Evolutionary conservation across 2,888 invertebrate species (phyloP).

Genomic region (Chouioia cunea): DNA sequence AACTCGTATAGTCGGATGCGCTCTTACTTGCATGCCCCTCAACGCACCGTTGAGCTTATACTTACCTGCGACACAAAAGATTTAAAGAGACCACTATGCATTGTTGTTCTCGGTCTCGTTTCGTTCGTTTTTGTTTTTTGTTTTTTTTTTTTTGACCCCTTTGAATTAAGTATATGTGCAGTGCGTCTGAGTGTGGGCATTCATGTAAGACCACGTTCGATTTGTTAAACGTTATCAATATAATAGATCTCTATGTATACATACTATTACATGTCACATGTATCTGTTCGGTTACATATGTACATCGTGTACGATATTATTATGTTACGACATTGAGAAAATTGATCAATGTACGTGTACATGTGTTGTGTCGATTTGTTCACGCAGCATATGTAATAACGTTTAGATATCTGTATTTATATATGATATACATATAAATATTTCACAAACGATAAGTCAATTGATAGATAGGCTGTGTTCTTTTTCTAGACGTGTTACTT

Average conservation of each 20-base stretch:
- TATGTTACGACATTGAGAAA: too few relatives aligned
- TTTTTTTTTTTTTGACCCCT: too few relatives aligned
- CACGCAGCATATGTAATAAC: neutral
- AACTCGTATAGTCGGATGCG: constrained; percentile 61
- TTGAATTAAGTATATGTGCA: constrained; percentile 48
- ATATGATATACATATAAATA: constrained; percentile 7
- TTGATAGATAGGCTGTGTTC: neutral
- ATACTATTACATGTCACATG: constrained; percentile 25
- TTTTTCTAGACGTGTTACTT: constrained; percentile 15
- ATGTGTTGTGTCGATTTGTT: constrained; percentile 11
- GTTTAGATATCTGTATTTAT: too few relatives aligned
- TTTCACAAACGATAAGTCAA: neutral
- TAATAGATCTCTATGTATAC: neutral
- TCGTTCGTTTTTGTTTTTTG: too few relatives aligned
- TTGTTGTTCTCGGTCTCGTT: neutral
- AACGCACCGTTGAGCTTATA: constrained; percentile 53
- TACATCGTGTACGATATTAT: constrained; percentile 13
- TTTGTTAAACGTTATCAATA: constrained; percentile 18
- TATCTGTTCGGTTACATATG: constrained; percentile 35
- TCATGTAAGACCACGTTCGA: constrained; percentile 65
- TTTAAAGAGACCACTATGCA: constrained; percentile 32
- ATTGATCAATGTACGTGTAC: constrained; percentile 3
- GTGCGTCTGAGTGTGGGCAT: constrained; percentile 63
- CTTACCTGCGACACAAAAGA: constrained; percentile 2
- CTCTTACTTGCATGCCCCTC: constrained; percentile 67